A percentile compares a stretch with the other conserved stretches of the same genome.
Conservation (phyloP, 2,888 invertebrate species). For the Thyatira batis region DNA sequence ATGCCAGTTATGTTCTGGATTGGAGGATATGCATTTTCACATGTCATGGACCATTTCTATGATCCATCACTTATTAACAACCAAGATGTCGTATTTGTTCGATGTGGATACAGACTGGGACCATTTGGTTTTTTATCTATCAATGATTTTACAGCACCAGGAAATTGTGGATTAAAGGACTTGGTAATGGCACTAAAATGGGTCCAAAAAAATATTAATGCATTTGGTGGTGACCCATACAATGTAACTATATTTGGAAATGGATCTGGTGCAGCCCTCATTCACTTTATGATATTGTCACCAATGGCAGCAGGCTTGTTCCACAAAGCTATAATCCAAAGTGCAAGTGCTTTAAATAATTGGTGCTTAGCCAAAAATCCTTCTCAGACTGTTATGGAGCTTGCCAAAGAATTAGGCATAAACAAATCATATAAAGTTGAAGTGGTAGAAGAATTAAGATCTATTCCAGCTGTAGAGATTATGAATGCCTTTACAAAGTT, state of each 20-base stretch:
- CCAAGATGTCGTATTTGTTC: constrained; percentile 64
- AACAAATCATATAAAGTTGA: constrained; percentile 47
- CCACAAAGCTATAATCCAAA: constrained; percentile 74
- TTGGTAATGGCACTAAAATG: constrained; percentile 70
- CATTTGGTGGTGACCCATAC: constrained; percentile 71
- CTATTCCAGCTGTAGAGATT: constrained; percentile 45
- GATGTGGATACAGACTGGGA: constrained; percentile 71
- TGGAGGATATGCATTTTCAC: constrained; percentile 60
- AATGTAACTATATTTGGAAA: constrained; percentile 77
- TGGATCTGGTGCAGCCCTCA: constrained; percentile 70
- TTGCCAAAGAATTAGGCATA: constrained; percentile 59
- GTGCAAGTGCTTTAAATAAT: constrained; percentile 68
- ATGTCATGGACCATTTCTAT: constrained; percentile 49
- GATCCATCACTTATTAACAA: constrained; percentile 62
- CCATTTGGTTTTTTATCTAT: constrained; percentile 74
- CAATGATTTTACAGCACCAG: constrained; percentile 68
- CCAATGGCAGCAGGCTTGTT: constrained; percentile 74
- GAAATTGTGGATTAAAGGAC: constrained; percentile 75
- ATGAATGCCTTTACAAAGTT: constrained; percentile 46
- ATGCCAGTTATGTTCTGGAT: constrained; percentile 80
- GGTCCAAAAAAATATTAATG: constrained; percentile 66
- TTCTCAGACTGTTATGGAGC: constrained; percentile 43
- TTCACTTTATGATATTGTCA: constrained; percentile 74
- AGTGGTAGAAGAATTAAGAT: constrained; percentile 59
- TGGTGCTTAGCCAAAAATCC: constrained; percentile 69